These are phyloP conservation scores for Nebria salina DNA, from an alignment of 2,888 invertebrate genomes.

Conservation along the genomic window DNA sequence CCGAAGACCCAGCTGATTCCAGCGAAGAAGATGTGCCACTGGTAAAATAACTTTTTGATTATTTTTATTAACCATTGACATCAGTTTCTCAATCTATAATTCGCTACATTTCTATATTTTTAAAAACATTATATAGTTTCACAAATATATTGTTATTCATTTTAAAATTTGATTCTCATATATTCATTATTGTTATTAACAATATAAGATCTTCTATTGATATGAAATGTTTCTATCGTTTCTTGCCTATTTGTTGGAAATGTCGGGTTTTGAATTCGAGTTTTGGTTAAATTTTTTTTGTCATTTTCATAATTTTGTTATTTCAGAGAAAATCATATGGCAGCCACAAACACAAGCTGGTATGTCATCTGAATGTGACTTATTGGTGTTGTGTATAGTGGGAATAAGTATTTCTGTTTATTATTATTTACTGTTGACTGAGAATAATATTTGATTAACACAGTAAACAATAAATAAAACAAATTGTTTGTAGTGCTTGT, in stretches of 20 bases:
- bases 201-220: neutral
- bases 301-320: slow-evolving; percentile 23
- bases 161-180: too few species aligned
- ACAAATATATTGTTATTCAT: too few species aligned
- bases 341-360: slow-evolving; percentile 53
- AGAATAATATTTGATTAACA: neutral
- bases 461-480: slow-evolving; percentile 4
- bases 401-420: slow-evolving; percentile 10
- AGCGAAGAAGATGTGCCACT: slow-evolving; percentile 71
- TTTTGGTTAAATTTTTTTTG: neutral
- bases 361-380: slow-evolving; percentile 50
- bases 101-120: neutral
- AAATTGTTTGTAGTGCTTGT: neutral
- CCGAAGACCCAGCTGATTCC: slow-evolving; percentile 50
- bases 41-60: slow-evolving; percentile 63
- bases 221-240: neutral
- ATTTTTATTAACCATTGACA: neutral
- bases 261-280: neutral
- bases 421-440: slow-evolving; percentile 11
- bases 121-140: too few species aligned
- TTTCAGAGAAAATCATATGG: slow-evolving; percentile 53
- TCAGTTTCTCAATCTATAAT: neutral
- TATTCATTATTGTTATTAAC: neutral
- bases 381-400: slow-evolving; percentile 49
- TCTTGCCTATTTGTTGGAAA: neutral